Base-by-base conservation (phyloP, 1,140 invertebrate genomes). In the Scaptomyza montana region DNA sequence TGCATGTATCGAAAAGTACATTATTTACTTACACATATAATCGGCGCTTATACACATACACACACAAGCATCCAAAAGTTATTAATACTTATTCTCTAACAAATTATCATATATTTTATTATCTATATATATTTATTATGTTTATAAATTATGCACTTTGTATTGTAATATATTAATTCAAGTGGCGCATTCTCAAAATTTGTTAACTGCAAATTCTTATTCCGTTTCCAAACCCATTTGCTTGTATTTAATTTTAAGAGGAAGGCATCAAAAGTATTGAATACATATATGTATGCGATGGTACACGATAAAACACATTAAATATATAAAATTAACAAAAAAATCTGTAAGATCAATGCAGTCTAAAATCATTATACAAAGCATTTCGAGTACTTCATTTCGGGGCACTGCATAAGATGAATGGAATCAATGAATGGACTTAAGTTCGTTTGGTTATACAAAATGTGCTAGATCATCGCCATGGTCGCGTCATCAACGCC, bases 341-440 rank as follows among this genome's bases (percentile, higher is more conserved):
- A 41, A 10, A 30, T 68, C 9, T 53, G 70, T 76, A 69, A 46
- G 21, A 28, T 39, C 30, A 63, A 63, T 66, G 72, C 65, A 59
- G 68, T 65, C 46, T 61, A 57, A 47, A 47, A 78, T 86, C 65
- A 61, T 69, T 74, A 53, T 47, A 68, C 50, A 80, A 80, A 74
- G 76, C 74, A 74, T 67, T 71, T 82, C 75, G 76, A 87, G 68
- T 68, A 89, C 84, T 84, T 87, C 78, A 87, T 87, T 87, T 87
- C 74, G 75, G 63, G 82, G 59, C 59, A 74, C 16, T 70, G 67
- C 60, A 63, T 77, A 68, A 77, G 66, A 67, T 82, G 75, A 89
- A 87, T 89, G 84, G 84, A 84, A 87, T 89, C 84, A 89, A 87
- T 87, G 84, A 87, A 87, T 87, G 84, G 79, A 60, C 39, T 60